Conservation (phyloP, 2,113 vertebrate genomes). For the Sigmodon hispidus region DNA sequence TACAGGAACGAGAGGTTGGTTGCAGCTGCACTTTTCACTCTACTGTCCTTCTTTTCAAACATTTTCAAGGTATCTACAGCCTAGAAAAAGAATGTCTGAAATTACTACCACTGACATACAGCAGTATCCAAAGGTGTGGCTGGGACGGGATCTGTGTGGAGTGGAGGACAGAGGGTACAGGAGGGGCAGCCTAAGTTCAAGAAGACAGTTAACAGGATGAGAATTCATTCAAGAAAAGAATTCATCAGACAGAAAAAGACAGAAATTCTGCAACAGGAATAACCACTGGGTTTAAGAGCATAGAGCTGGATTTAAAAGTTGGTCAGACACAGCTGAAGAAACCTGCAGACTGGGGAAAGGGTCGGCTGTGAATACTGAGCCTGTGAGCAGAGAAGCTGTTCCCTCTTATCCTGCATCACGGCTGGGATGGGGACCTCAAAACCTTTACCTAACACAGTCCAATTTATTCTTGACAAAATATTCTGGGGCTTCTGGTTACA, state of each 20-base stretch:
- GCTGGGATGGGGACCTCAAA: not conserved
- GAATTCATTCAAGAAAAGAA: conserved; percentile 38
- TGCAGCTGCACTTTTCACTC: conserved; percentile 97
- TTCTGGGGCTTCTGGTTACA: not conserved
- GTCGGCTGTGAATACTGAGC: not conserved
- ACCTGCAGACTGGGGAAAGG: not conserved
- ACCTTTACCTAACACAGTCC: not conserved
- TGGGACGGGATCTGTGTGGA: not conserved
- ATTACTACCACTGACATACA: conserved; percentile 54
- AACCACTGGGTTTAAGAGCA: conserved; percentile 22
- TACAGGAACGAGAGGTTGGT: conserved; percentile 97
- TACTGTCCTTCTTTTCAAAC: conserved; percentile 97
- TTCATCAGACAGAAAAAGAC: not conserved
- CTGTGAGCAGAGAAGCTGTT: not conserved
- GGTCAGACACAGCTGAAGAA: not conserved
- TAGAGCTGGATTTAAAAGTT: not conserved
- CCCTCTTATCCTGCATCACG: not conserved
- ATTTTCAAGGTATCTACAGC: conserved; percentile 96
- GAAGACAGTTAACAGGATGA: not conserved
- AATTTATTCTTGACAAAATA: conserved; percentile 12
- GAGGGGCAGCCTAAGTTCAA: not conserved
- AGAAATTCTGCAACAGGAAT: not conserved
- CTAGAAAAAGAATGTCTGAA: conserved; percentile 84
- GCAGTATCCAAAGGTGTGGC: not conserved
- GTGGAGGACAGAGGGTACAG: not conserved